Evolutionary conservation across 2,797 vertebrate species (phyloP).

Genomic region (Sciurus carolinensis): DNA sequence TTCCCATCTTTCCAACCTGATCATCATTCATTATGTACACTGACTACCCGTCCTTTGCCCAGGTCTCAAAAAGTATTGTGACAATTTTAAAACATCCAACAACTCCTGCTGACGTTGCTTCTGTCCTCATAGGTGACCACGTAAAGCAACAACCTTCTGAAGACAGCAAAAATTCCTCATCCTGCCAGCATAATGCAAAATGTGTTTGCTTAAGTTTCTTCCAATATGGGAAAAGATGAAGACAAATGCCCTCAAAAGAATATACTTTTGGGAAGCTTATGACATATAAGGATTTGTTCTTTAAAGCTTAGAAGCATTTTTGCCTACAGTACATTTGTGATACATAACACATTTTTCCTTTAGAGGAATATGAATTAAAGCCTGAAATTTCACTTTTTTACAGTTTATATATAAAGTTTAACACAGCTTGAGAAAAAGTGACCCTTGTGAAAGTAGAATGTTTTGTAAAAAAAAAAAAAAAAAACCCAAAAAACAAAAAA

Average conservation of each 20-base stretch:
- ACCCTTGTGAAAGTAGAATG: background rate
- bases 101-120: background rate
- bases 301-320: background rate
- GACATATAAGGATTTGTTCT: background rate
- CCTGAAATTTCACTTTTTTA: background rate
- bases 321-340: too few relatives aligned
- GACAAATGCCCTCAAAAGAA: slow-evolving; percentile 20
- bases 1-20: too few relatives aligned
- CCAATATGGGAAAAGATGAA: background rate
- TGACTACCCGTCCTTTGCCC: too few relatives aligned
- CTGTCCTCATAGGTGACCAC: background rate
- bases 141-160: background rate
- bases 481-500: background rate
- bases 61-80: background rate
- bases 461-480: background rate
- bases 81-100: background rate
- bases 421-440: background rate
- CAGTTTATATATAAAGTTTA: background rate
- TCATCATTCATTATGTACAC: too few relatives aligned
- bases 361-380: background rate
- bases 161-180: background rate
- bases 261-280: background rate
- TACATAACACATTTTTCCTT: background rate
- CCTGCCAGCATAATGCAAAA: background rate
- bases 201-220: background rate